These are phyloP conservation scores for Crotophaga sulcirostris DNA, from an alignment of 2,113 vertebrate genomes.

Conservation along the genomic window DNA sequence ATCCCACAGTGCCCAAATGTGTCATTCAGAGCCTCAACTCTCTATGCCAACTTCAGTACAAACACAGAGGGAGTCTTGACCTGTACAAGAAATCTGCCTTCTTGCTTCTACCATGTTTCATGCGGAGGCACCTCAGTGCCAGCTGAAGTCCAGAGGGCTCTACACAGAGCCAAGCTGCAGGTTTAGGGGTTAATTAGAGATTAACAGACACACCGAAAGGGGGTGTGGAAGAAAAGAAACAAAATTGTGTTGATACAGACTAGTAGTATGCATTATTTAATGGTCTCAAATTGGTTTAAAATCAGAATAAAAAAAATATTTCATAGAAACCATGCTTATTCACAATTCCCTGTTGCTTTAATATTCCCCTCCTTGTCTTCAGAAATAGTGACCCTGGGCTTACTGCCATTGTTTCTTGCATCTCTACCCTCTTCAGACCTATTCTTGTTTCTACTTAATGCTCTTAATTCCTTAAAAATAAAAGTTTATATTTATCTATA, in stretches of 20 bases:
- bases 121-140: neutral
- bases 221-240: neutral
- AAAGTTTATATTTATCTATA: constrained; percentile 62
- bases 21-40: neutral
- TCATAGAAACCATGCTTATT: neutral
- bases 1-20: neutral
- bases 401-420: constrained; percentile 3
- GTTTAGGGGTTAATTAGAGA: neutral
- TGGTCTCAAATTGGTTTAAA: neutral
- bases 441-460: neutral
- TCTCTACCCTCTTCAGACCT: neutral
- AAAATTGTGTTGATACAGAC: neutral
- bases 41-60: neutral
- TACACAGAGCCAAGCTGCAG: neutral
- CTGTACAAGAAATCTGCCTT: neutral
- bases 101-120: neutral
- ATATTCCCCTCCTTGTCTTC: neutral
- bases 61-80: neutral
- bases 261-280: neutral
- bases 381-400: neutral
- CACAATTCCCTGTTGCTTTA: neutral
- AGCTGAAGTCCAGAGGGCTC: neutral
- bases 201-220: neutral
- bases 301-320: neutral
- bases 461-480: constrained; percentile 39